Evolutionary conservation across 1,140 invertebrate species (phyloP).

Genomic region (Papilio polyxenes): DNA sequence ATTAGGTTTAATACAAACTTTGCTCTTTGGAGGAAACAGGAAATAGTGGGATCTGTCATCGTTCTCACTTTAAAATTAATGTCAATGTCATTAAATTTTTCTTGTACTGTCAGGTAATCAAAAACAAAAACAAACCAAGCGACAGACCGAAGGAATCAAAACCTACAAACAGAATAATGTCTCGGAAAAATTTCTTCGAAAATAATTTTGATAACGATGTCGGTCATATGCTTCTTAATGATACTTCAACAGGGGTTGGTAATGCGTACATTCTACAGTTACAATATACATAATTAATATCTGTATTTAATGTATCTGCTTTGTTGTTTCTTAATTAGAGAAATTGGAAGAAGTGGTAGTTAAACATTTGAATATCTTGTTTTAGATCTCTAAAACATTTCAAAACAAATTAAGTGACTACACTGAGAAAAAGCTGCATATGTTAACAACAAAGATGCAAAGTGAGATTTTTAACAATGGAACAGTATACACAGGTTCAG

Average conservation of each 20-base stretch:
- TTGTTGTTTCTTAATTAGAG: background rate
- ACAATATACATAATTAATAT: background rate
- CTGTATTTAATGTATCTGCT: background rate
- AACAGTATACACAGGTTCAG: constrained; percentile 81
- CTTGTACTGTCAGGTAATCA: background rate
- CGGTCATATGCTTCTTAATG: background rate
- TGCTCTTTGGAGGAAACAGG: background rate
- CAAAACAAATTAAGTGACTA: constrained; percentile 60
- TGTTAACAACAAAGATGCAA: constrained; percentile 52
- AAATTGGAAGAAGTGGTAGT: background rate
- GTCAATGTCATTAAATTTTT: background rate
- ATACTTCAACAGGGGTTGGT: constrained; percentile 9
- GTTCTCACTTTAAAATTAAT: background rate
- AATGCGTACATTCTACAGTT: background rate
- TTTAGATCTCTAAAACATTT: constrained; percentile 64
- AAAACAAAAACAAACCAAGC: constrained; percentile 10
- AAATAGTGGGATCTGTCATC: background rate
- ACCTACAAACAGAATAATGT: constrained; percentile 3
- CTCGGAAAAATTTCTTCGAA: constrained; percentile 20
- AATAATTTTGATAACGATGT: constrained; percentile 14
- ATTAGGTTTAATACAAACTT: background rate
- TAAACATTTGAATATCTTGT: constrained; percentile 7
- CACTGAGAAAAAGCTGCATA: constrained; percentile 56
- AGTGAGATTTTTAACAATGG: constrained; percentile 72
- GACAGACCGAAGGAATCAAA: background rate